phyloP scores from a whole-genome alignment of 1,140 invertebrate genomes.

The Trigoniulus corallinus region DNA sequence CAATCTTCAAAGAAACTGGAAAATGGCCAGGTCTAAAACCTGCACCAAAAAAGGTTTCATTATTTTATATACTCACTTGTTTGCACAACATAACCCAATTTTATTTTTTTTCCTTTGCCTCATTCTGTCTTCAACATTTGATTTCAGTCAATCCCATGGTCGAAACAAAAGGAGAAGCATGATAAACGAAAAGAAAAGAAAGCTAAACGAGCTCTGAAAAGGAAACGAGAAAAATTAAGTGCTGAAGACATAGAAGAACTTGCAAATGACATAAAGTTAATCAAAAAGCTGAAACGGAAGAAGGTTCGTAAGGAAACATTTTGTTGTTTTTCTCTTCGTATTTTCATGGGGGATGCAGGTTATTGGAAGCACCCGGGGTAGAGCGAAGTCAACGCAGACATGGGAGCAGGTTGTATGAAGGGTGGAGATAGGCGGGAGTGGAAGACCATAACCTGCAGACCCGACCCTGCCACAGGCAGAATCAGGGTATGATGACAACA shows the following conservation, averaged over 20 bases:
- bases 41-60: constrained; percentile 19
- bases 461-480: too few species aligned
- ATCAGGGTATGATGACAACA: too few species aligned
- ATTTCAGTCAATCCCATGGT: constrained; percentile 52
- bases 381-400: too few species aligned
- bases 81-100: background rate
- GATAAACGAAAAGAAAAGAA: constrained; percentile 42
- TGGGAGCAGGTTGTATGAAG: too few species aligned
- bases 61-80: background rate
- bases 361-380: too few species aligned
- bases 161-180: constrained; percentile 56
- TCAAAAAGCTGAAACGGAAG: constrained; percentile 77
- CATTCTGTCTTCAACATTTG: background rate
- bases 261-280: constrained; percentile 56
- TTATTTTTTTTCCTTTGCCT: background rate
- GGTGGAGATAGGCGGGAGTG: too few species aligned
- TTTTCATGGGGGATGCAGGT: too few species aligned
- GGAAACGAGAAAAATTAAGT: constrained; percentile 30
- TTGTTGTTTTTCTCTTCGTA: background rate
- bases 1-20: constrained; percentile 52
- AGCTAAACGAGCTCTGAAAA: constrained; percentile 30
- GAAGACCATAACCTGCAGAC: too few species aligned
- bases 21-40: constrained; percentile 50
- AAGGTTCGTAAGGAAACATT: constrained; percentile 36
- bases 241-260: constrained; percentile 70